Percentiles rank a stretch among this genome's conserved stretches.
Conservation (phyloP, 2,888 invertebrate genomes). For the Parelbella ahira region DNA sequence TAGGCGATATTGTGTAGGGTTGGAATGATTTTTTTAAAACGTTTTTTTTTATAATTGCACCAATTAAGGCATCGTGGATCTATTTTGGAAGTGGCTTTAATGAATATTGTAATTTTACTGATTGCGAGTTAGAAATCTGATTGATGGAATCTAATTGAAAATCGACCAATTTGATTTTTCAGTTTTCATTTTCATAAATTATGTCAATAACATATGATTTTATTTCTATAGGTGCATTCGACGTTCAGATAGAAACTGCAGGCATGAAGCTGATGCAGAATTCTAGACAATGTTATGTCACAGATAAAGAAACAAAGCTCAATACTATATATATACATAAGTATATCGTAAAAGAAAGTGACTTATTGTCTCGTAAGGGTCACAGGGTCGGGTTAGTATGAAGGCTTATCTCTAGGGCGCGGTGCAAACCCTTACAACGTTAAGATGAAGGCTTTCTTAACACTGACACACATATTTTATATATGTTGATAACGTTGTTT, state of each 20-base stretch:
- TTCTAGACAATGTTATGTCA: conserved; percentile 26
- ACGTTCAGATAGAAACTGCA: no score
- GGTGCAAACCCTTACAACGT: conserved; percentile 39
- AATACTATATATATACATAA: conserved; percentile 62
- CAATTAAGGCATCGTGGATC: conserved; percentile 46
- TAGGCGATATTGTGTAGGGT: conserved; percentile 63
- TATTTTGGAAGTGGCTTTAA: conserved; percentile 40
- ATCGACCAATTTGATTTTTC: no score
- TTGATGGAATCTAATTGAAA: conserved; percentile 14
- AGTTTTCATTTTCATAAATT: no score
- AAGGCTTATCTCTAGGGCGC: conserved; percentile 35
- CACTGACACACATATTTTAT: conserved; percentile 25
- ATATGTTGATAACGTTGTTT: not conserved
- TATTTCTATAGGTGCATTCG: no score
- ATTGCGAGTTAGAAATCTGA: conserved; percentile 3
- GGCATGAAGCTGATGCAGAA: conserved; percentile 49
- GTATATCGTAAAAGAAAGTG: conserved; percentile 27
- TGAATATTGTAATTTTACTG: conserved; percentile 33
- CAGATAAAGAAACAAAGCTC: conserved; percentile 23
- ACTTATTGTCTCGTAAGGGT: conserved; percentile 51
- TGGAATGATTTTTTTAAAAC: conserved; percentile 47
- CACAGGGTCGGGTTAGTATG: conserved; percentile 62
- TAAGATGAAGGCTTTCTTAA: conserved; percentile 59
- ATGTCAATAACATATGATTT: no score
- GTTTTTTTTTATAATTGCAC: conserved; percentile 53